Evolutionary conservation across 2,888 invertebrate genomes (phyloP), one percentile per base, ranked within the genome.

Genomic region (Boloria euphrosyne): DNA sequence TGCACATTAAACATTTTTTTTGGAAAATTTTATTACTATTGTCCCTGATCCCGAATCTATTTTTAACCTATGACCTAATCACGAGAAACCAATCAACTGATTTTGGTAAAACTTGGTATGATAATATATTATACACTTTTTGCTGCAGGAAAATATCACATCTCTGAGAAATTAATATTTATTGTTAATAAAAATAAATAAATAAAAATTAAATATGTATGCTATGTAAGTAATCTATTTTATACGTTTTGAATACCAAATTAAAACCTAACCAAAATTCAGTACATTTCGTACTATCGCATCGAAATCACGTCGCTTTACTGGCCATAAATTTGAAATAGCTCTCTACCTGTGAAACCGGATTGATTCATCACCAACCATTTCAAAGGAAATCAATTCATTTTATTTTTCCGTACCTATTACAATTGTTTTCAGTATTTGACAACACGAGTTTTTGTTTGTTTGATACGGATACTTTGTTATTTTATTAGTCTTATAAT

Each of bases 281-380:
- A 31, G 49, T 31, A 1, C 14, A 13, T 16, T 13, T 46, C n/a
- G 18, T 58, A 58, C 31, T 65, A 65, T 61, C 16, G 55, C 22
- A 59, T 59, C 52, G 47, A 67, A 66, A 67, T 66, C 66, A 64
- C 64, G 55, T 51, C 53, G 54, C 58, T 58, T 65, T 47, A 44
- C 58, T 50, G 61, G 38, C 65, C 52, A 65, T 70, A 70, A 71
- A 71, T 66, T 65, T 70, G 62, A 68, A 70, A 68, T 62, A 63
- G 67, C 65, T 62, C 18, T 61, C 61, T 63, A 63, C 61, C 70
- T 60, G 58, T 50, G 65, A 62, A 67, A 70, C 55, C 50, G 52
- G 62, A 70, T 70, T 70, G 70, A 70, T 71, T 71, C 66, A 69
- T 67, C 65, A 64, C 67, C 69, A 58, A 47, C 51, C 54, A 67